Percentiles rank a stretch among this genome's conserved stretches.
Conservation (phyloP, 1,140 invertebrate species). For the Aphelinus certus region DNA sequence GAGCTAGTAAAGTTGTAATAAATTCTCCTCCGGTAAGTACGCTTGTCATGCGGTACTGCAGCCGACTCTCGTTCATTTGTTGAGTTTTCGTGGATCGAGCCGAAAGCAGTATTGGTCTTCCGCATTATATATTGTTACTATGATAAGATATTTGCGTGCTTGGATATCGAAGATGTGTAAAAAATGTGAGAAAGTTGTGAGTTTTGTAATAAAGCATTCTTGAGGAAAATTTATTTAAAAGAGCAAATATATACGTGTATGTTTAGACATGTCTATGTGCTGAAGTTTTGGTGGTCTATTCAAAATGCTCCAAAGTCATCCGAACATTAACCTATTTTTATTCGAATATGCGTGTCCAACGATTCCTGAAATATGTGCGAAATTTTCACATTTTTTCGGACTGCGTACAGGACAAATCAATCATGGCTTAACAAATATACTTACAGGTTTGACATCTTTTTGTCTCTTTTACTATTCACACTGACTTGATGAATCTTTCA, state of each 20-base stretch:
- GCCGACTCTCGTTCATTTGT: conserved; percentile 23
- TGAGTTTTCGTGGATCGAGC: conserved; percentile 48
- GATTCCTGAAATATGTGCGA: too few species aligned
- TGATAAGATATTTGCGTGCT: conserved; percentile 26
- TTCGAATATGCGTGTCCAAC: too few species aligned
- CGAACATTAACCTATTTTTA: too few species aligned
- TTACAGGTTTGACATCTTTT: too few species aligned
- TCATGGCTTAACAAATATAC: too few species aligned
- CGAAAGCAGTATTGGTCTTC: conserved; percentile 54
- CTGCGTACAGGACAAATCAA: too few species aligned
- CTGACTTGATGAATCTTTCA: too few species aligned
- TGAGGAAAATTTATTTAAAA: conserved; percentile 51
- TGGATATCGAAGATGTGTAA: conserved; percentile 27
- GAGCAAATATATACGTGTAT: conserved; percentile 40
- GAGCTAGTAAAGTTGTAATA: conserved; percentile 16
- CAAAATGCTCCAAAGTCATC: too few species aligned
- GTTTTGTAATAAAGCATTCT: conserved; percentile 38
- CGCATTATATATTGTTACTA: conserved; percentile 33
- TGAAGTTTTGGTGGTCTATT: neutral
- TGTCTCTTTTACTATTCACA: too few species aligned
- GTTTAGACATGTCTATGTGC: conserved; percentile 29
- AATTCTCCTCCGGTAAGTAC: conserved; percentile 6
- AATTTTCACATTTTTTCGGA: too few species aligned
- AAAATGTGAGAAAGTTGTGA: conserved; percentile 16
- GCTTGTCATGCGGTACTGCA: conserved; percentile 23